Percentiles rank a stretch among this genome's conserved stretches.
phyloP scores from a whole-genome alignment of 2,113 vertebrate species.

The Myiozetetes cayanensis region DNA sequence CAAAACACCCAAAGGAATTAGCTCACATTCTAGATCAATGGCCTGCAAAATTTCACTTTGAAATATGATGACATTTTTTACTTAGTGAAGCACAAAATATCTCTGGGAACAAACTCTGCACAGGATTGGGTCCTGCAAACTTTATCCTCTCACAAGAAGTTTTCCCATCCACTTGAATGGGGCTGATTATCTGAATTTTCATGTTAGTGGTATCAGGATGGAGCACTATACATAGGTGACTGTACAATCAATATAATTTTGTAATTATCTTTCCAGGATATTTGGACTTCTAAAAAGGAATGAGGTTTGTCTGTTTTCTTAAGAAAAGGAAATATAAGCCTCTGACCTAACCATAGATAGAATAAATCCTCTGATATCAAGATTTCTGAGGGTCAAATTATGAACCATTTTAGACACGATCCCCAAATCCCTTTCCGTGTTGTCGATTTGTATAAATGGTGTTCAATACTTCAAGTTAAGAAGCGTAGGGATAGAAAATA shows the following conservation, averaged over 20 bases:
- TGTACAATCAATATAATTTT: background rate
- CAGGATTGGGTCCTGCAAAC: background rate
- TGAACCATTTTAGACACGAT: background rate
- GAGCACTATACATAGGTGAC: background rate
- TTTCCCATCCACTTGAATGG: background rate
- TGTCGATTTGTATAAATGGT: background rate
- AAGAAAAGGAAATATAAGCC: background rate
- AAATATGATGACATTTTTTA: conserved; percentile 20
- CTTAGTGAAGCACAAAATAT: background rate
- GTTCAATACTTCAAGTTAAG: background rate
- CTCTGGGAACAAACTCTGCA: background rate
- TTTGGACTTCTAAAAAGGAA: background rate
- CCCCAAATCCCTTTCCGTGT: background rate
- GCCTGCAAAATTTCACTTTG: conserved; percentile 54
- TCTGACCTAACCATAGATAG: background rate
- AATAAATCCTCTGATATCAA: background rate
- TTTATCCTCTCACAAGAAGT: background rate
- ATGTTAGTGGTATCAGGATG: background rate
- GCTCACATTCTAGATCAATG: conserved; percentile 41
- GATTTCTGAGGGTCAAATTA: background rate
- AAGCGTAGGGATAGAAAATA: background rate
- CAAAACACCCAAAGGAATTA: conserved; percentile 25
- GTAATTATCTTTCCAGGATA: background rate
- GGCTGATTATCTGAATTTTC: background rate
- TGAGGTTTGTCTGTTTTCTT: background rate